Base-by-base conservation (phyloP, 2,888 invertebrate genomes). In the Pelosia muscerda region DNA sequence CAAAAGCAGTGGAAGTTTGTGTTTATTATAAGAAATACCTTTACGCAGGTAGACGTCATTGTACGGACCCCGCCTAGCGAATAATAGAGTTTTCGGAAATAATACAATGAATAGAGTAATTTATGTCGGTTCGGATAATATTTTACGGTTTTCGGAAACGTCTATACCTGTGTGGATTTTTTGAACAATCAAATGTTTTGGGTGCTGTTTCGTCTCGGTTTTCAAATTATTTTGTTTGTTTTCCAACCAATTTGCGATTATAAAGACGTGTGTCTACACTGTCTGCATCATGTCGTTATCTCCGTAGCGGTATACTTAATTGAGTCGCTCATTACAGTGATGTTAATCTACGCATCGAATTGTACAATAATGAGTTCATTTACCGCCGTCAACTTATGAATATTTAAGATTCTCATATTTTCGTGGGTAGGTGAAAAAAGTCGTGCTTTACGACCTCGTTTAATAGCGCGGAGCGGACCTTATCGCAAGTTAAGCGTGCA, bases 81-180 rank as follows among this genome's bases (percentile, higher is more conserved):
- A 93, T 91, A 94, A 94, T 93, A 91, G 92, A 93, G 86, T 94
- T 94, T 94, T 94, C 88, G 93, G 94, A 94, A 94, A 90, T 86
- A 88, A 88, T 88, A 94, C 95, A 95, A 95, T 93, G 90, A 89
- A 89, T 89, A 87, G 77, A 85, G 87, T 93, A 94, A 94, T 94
- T 94, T 94, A 94, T 94, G 92, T 90, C 84, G 88, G 88, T 75
- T 84, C 83, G 88, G 86, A 86, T 87, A 88, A 91, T 89, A 91
- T 91, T 90, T 90, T 86, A 88, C 80, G 88, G 88, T 92, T 88
- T 92, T 92, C 90, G 93, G 92, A 93, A 92, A 91, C 81, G 86
- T 65, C 60, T 77, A 67, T 89, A 89, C 89, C 90, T 88, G 87
- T 86, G 73, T 75, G 65, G 67, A 72, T 77, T 82, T 83, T 85